Evolutionary conservation across 2,113 vertebrate genomes (phyloP).

Genomic region (Cyprinodon brontotheroides): DNA sequence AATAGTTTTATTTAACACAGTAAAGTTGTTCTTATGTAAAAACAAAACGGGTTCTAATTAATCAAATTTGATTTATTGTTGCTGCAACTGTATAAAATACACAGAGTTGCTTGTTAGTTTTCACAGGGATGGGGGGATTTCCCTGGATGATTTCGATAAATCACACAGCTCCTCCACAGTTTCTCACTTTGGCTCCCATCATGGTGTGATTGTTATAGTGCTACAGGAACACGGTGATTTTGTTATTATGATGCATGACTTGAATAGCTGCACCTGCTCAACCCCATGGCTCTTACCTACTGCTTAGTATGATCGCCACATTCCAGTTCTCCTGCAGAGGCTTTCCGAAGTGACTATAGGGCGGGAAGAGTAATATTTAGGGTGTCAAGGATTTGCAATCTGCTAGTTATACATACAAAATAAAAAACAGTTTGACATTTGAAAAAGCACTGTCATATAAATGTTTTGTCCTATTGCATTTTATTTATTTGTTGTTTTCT

Average conservation of each 20-base stretch:
- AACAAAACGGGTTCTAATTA: no score
- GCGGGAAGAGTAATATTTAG: constrained; percentile 36
- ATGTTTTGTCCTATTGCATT: no score
- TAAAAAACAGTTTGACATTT: no score
- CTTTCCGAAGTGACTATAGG: constrained; percentile 23
- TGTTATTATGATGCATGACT: constrained; percentile 44
- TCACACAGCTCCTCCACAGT: neutral
- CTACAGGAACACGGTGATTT: constrained; percentile 24
- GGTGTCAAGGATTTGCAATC: no score
- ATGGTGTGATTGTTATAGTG: constrained; percentile 28
- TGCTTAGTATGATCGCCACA: constrained; percentile 58
- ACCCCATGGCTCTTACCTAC: constrained; percentile 45
- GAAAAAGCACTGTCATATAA: no score
- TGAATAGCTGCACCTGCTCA: constrained; percentile 40
- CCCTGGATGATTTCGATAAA: constrained; percentile 9
- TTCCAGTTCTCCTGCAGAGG: constrained; percentile 19
- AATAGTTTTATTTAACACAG: neutral
- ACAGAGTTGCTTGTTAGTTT: neutral
- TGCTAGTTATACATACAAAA: no score
- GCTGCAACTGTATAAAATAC: neutral
- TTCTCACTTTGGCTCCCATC: constrained; percentile 18
- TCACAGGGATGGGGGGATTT: neutral
- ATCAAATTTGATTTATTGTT: neutral
- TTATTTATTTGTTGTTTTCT: no score
- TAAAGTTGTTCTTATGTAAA: neutral